Percentiles rank a stretch among this genome's conserved stretches.
Conservation (phyloP, 2,888 invertebrate genomes). For the Noctua janthe region DNA sequence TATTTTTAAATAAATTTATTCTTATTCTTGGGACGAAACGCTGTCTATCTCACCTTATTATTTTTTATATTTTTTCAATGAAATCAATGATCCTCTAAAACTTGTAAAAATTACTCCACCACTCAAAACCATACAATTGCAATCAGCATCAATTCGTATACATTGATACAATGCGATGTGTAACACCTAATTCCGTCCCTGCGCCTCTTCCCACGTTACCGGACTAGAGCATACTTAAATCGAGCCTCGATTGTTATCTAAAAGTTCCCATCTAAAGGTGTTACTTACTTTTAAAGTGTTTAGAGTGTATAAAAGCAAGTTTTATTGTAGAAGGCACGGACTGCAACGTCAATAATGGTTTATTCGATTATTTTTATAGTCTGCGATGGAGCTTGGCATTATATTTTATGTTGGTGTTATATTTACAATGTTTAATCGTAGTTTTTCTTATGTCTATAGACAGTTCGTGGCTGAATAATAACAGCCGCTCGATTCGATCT, state of each 20-base stretch:
- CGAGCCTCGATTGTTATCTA: constrained; percentile 48
- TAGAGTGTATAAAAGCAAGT: constrained; percentile 41
- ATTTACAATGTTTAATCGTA: constrained; percentile 9
- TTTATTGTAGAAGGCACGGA: constrained; percentile 35
- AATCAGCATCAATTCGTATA: constrained; percentile 17
- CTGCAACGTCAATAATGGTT: constrained; percentile 46
- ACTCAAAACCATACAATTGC: background rate
- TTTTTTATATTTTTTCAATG: background rate
- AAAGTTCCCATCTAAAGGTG: constrained; percentile 56
- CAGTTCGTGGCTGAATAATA: no score
- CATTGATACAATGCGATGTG: constrained; percentile 8
- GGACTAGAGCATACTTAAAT: constrained; percentile 48
- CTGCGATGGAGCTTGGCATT: background rate
- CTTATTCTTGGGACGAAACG: background rate
- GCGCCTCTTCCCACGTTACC: constrained; percentile 26
- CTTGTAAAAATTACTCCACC: background rate
- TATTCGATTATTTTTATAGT: constrained; percentile 40
- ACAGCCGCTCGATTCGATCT: no score
- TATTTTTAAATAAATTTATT: no score
- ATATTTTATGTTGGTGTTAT: constrained; percentile 16
- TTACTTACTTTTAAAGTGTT: constrained; percentile 49
- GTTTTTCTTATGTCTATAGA: background rate
- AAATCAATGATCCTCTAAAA: background rate
- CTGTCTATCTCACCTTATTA: background rate
- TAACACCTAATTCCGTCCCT: constrained; percentile 26